Evolutionary conservation across 2,797 vertebrate genomes (phyloP), one percentile per base, ranked within the genome.

Genomic region (Sebastes goodei): DNA sequence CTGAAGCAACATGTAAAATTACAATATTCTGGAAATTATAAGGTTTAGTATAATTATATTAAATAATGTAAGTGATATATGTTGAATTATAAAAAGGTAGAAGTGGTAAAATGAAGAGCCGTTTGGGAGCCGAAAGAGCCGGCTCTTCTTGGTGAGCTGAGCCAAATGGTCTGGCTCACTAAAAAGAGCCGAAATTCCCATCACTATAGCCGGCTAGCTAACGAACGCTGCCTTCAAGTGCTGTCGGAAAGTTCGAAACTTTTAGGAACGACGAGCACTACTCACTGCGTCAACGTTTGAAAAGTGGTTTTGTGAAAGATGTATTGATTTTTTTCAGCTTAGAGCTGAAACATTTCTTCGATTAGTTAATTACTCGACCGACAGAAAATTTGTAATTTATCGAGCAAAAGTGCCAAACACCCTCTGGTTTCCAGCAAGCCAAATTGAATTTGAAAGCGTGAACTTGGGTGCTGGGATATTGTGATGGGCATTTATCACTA

Each of bases 161-260:
- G 35, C 35, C 35, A 38, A 38, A 38, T 38, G 35, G 4, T 38
- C 35, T 38, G 35, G 4, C 35, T 38, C 35, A 38, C 35, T 38
- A 12, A 38, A 38, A 38, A 38, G 35, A 38, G 35, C 35, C 35
- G 35, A 0, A 38, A 12, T 38, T 38, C 35, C 35, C 35, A 38
- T 38, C 11, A 38, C 35, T 80, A 89, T 76, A 78, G 8, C 67
- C 3, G 10, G 21, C 21, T 8, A 29, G 73, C 78, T 80, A 38
- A 49, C 12, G 38, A 23, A 7, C 49, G 90, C 3, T 82, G 85
- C 88, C 20, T 93, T 92, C 84, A 79, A 0, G 76, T 10, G 46
- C 25, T 1, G 72, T 71, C 30, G 66, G 64, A 76, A 78, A 82
- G 5, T 33, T 76, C 0, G 1, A 5, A 7, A 27, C 15, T 29